A percentile compares a stretch with the other conserved stretches of the same genome.
These are phyloP conservation scores for Serilophus lunatus DNA, from an alignment of 2,113 vertebrate species.

Conservation along the genomic window DNA sequence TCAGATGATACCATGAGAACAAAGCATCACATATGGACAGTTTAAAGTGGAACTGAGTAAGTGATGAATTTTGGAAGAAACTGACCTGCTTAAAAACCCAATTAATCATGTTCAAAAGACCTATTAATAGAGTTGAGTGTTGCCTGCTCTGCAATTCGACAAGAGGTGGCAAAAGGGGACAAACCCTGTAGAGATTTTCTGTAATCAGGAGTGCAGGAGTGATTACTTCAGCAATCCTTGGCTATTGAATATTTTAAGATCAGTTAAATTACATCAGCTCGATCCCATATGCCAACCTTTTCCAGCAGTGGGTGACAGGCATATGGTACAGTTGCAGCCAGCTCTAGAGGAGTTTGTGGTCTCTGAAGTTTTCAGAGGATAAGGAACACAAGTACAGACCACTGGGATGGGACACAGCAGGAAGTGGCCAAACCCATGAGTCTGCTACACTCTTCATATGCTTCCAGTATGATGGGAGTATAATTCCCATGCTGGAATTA, in stretches of 20 bases:
- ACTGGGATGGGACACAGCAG: not conserved
- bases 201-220: not conserved
- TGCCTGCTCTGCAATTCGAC: constrained; percentile 12
- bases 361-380: not conserved
- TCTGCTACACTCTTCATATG: not conserved
- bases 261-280: not conserved
- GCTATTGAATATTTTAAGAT: not conserved
- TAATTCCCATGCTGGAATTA: not conserved
- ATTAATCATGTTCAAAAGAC: constrained; percentile 30
- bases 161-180: not conserved
- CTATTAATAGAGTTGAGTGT: not conserved
- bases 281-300: not conserved
- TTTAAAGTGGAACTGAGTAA: not conserved
- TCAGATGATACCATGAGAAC: not conserved
- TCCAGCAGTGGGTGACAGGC: not conserved
- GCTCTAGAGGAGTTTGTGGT: not conserved
- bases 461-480: not conserved
- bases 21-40: not conserved
- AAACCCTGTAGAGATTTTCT: not conserved
- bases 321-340: not conserved
- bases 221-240: constrained; percentile 7
- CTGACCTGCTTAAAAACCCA: not conserved
- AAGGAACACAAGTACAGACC: not conserved
- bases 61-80: constrained; percentile 8
- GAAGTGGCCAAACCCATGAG: not conserved